A percentile compares a stretch with the other conserved stretches of the same genome.
phyloP scores from a whole-genome alignment of 2,888 invertebrate genomes.

The Cartodere bifasciata region DNA sequence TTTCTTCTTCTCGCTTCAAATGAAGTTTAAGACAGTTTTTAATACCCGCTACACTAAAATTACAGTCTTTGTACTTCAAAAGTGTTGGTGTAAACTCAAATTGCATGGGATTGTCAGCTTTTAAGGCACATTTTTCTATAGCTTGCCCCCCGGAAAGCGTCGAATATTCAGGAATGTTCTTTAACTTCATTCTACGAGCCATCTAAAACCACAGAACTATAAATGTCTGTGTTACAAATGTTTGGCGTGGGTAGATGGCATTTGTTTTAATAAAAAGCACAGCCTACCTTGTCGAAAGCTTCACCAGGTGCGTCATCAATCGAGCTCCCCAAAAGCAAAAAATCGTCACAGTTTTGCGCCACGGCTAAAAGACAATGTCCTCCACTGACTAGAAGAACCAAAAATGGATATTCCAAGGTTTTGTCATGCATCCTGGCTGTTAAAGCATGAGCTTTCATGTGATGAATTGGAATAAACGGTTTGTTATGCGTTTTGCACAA shows the following conservation, averaged over 20 bases:
- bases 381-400: conserved; percentile 83
- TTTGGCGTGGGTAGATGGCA: neutral
- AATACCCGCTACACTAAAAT: conserved; percentile 83
- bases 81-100: conserved; percentile 59
- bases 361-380: conserved; percentile 79
- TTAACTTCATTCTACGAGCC: conserved; percentile 72
- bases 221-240: conserved; percentile 3
- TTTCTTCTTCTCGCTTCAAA: conserved; percentile 45
- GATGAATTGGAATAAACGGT: conserved; percentile 91
- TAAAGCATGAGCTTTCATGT: conserved; percentile 98
- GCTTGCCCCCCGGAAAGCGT: conserved; percentile 71
- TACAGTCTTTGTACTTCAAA: conserved; percentile 57
- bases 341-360: conserved; percentile 59
- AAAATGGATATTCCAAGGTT: conserved; percentile 70
- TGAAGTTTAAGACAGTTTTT: conserved; percentile 47
- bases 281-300: conserved; percentile 73
- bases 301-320: conserved; percentile 89
- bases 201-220: conserved; percentile 43
- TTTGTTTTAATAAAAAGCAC: neutral
- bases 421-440: conserved; percentile 63
- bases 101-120: conserved; percentile 47
- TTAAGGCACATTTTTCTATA: conserved; percentile 66
- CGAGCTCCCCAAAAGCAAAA: conserved; percentile 65
- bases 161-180: conserved; percentile 61
- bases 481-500: conserved; percentile 52